phyloP scores from a whole-genome alignment of 2,888 invertebrate genomes.

The Rhamnusium bicolor region DNA sequence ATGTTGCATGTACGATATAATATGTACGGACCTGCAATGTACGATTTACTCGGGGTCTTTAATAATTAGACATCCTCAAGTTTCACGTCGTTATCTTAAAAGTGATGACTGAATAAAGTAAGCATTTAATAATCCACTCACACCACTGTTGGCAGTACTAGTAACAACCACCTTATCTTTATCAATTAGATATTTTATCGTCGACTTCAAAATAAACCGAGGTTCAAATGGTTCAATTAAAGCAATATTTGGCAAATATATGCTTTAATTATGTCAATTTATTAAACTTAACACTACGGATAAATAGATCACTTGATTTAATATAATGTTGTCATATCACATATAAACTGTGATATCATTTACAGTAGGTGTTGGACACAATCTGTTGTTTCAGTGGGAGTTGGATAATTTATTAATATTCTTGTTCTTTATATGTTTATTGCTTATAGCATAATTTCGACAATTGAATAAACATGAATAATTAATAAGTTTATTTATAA shows the following conservation, averaged over 20 bases:
- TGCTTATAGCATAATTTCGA: neutral
- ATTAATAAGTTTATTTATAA: conserved; percentile 23
- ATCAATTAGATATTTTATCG: neutral
- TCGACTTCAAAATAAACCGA: neutral
- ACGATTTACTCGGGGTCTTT: too few species aligned
- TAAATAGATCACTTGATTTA: conserved; percentile 18
- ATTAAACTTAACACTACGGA: conserved; percentile 6
- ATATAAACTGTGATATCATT: conserved; percentile 19
- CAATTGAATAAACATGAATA: conserved; percentile 18
- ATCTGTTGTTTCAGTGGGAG: conserved; percentile 6
- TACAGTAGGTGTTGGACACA: conserved; percentile 1
- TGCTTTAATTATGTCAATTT: neutral
- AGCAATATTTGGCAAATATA: neutral
- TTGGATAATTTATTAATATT: conserved; percentile 17
- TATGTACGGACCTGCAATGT: too few species aligned
- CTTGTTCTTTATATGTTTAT: neutral
- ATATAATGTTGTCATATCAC: conserved; percentile 2
- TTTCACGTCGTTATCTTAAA: too few species aligned
- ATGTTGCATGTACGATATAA: too few species aligned
- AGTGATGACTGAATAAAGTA: too few species aligned
- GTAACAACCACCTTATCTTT: neutral
- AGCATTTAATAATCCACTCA: too few species aligned
- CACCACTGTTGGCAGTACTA: too few species aligned
- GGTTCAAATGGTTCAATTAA: neutral
- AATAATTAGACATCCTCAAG: too few species aligned